Conservation (phyloP, 2,888 invertebrate species). For the Spodoptera littoralis region DNA sequence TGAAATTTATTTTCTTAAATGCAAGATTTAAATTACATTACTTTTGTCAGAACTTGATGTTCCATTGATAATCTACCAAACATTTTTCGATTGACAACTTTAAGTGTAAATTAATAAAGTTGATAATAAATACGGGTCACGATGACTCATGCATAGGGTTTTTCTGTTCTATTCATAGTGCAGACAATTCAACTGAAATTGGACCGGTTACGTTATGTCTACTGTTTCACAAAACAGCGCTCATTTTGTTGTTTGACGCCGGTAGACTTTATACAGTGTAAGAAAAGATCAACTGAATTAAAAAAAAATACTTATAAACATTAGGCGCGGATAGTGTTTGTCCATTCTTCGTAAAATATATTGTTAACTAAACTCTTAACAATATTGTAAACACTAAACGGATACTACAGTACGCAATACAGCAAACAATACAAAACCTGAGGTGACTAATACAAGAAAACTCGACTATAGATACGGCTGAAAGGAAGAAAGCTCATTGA, state of each 20-base stretch:
- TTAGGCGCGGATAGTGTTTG: too few relatives aligned
- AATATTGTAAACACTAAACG: background rate
- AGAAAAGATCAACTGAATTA: too few relatives aligned
- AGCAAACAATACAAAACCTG: background rate
- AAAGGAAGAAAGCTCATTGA: constrained; percentile 43
- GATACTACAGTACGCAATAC: too few relatives aligned
- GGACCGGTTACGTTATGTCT: too few relatives aligned
- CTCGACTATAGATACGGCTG: constrained; percentile 45
- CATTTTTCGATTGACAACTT: constrained; percentile 1
- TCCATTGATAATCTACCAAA: constrained; percentile 10
- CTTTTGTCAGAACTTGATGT: background rate
- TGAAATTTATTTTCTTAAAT: accelerated
- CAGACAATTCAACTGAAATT: constrained; percentile 4
- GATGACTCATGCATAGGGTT: constrained; percentile 50
- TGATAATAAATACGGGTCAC: background rate
- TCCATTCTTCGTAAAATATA: background rate
- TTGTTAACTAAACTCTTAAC: background rate
- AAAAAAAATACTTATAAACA: too few relatives aligned
- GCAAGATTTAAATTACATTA: background rate
- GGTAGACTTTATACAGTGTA: background rate
- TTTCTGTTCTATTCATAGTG: constrained; percentile 54
- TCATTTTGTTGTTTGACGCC: background rate
- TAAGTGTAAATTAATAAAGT: accelerated
- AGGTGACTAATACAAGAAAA: background rate
- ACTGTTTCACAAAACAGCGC: background rate